Base-by-base conservation (phyloP, 2,888 invertebrate genomes). In the Liodrosophila aerea region DNA sequence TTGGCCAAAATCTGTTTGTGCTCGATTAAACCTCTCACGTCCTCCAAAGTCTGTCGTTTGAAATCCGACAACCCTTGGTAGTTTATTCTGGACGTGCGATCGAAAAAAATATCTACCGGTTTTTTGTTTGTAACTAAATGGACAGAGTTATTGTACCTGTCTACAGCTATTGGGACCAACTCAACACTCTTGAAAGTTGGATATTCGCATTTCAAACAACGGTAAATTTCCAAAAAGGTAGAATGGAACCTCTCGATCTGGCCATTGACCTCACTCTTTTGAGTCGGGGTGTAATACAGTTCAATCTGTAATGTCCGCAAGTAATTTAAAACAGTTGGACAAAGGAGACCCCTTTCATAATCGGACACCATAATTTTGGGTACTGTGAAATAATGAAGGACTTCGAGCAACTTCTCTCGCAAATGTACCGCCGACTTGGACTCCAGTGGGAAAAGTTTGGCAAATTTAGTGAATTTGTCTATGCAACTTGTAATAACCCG, bases 211-310 rank as follows among this genome's bases (percentile, higher is more conserved):
- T 12, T 33, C 5, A 33, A 7, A 11, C 33, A 33, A 0, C 33
- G 1, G 7, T 33, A 12, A 5, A 33, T 44, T n/a, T 44, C 31
- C 1, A 44, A 7, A 7, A 44, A 44, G 2, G 43, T 44, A 2
- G 43, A 44, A 7, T 44, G 43, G 5, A 31, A 15, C 11, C 5
- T 41, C 11, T 40, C 40, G 22, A 40, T 40, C 8, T 41, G 41
- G n/a, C 13, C 40, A 33, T 39, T 49, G 7, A 49, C 49, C 18
- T 40, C 49, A 16, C 49, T 50, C 16, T 31, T 31, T 18, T 50
- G 34, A 2, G 41, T 44, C 1, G 37, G 52, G 1, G 43, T 37
- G 2, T 43, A 11, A 2, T 52, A 43, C 2, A 43, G 5, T n/a
- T 43, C 41, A 3, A 43, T 51, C 1, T n/a, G n/a, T 2, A 37